Evolutionary conservation across 2,797 vertebrate species (phyloP), one percentile per base, ranked within the genome.

Genomic region (Pantherophis alleghaniensis): DNA sequence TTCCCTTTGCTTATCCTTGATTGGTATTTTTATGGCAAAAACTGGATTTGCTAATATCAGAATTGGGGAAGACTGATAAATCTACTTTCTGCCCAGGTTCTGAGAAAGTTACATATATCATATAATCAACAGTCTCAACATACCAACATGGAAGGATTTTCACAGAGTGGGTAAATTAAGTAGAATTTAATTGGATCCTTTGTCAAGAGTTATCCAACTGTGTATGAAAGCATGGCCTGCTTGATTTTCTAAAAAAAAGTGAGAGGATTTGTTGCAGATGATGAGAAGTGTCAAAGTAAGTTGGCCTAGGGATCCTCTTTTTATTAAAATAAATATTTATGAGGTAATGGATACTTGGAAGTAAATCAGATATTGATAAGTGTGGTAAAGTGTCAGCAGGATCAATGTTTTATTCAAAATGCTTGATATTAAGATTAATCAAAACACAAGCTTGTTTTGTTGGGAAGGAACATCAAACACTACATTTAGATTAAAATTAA

Each of bases 121-220:
- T 96, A 95, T 95, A 96, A 96, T 96, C 92, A 60, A 97, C 93
- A 57, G 96, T 95, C 93, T 95, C 94, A 93, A 92, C 60, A 4
- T 28, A 10, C 92, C 93, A 95, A 94, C 95, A 96, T 96, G 95
- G 96, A 51, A 91, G 95, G 95, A 96, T 97, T 97, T 97, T 97
- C 96, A 69, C 96, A 95, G 95, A 95, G 92, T 94, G 94, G 95
- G 95, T 95, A 97, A 97, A 97, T 98, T 98, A 98, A 98, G 97
- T 95, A 97, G 97, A 97, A 97, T 98, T 98, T 98, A 98, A 98
- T 97, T 98, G 97, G 97, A 95, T 96, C 95, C 97, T 98, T 98
- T 97, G 97, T 98, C 97, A 97, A 97, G 97, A 97, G 96, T 95
- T 96, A 95, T 94, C 94, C 96, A 97, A 96, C 96, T 97, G 95